These are phyloP conservation scores for Kradibia gibbosae DNA, from an alignment of 1,140 invertebrate species.

Conservation along the genomic window DNA sequence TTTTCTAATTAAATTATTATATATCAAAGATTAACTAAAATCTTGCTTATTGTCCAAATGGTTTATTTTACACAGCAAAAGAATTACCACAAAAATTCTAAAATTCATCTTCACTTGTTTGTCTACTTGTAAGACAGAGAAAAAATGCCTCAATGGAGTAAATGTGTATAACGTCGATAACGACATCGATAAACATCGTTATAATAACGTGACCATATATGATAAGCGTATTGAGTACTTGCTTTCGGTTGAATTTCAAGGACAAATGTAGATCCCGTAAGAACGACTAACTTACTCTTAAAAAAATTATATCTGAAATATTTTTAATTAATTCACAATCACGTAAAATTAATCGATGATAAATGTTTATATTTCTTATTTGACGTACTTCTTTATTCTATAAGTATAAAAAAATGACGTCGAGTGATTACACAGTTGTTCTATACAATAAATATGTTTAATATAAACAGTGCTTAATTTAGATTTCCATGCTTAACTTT, in stretches of 20 bases:
- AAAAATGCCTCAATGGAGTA: neutral
- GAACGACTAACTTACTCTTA: slow-evolving; percentile 44
- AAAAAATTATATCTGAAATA: slow-evolving; percentile 28
- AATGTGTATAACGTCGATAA: slow-evolving; percentile 64
- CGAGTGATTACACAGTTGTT: neutral
- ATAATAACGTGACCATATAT: slow-evolving; percentile 64
- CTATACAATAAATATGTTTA: neutral
- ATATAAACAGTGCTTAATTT: neutral
- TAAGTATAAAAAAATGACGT: neutral
- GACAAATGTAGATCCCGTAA: slow-evolving; percentile 41
- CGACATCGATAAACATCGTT: slow-evolving; percentile 70
- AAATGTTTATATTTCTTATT: slow-evolving; percentile 17
- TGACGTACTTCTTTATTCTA: neutral
- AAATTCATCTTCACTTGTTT: slow-evolving; percentile 10
- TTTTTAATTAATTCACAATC: slow-evolving; percentile 16
- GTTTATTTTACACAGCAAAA: neutral
- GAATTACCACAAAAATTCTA: slow-evolving; percentile 26
- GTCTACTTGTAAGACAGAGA: neutral
- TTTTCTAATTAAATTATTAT: neutral
- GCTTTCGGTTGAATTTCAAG: slow-evolving; percentile 62
- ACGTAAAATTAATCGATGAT: slow-evolving; percentile 5
- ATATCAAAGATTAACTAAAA: neutral
- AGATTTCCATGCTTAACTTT: neutral
- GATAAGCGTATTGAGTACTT: slow-evolving; percentile 59
- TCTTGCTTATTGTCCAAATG: neutral